Evolutionary conservation across 2,888 invertebrate genomes (phyloP).

Genomic region (Drosophila sordidapex): DNA sequence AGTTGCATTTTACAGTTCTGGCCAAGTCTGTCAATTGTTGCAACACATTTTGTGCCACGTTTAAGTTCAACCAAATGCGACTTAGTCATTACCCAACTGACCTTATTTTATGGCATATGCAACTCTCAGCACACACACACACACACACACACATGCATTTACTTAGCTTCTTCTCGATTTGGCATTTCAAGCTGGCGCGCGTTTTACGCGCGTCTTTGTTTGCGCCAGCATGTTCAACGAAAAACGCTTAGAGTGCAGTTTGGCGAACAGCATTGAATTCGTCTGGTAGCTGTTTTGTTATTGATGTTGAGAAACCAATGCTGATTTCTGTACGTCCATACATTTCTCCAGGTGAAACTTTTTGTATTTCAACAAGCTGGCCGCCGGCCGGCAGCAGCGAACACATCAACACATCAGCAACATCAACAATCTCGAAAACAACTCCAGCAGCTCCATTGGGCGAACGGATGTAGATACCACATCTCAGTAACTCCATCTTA

Average conservation of each 20-base stretch:
- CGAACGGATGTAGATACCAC: slow-evolving; percentile 57
- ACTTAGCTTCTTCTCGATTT: slow-evolving; percentile 32
- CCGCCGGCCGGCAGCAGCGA: slow-evolving; percentile 42
- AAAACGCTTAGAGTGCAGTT: slow-evolving; percentile 41
- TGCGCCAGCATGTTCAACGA: slow-evolving; percentile 18
- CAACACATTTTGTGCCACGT: slow-evolving; percentile 56
- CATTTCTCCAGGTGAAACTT: slow-evolving; percentile 54
- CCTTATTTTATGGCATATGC: slow-evolving; percentile 64
- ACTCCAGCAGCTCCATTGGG: slow-evolving; percentile 22
- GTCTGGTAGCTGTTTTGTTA: slow-evolving; percentile 38
- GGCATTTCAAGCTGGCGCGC: slow-evolving; percentile 44
- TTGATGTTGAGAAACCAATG: slow-evolving; percentile 42
- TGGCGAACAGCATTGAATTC: slow-evolving; percentile 22
- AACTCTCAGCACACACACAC: slow-evolving; percentile 23
- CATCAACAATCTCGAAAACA: slow-evolving; percentile 16
- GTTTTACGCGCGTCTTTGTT: slow-evolving; percentile 40
- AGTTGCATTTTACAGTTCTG: slow-evolving; percentile 51
- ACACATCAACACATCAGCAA: slow-evolving; percentile 40
- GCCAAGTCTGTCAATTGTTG: slow-evolving; percentile 37
- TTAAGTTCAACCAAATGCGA: slow-evolving; percentile 43
- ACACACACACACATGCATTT: not conserved
- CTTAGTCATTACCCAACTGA: slow-evolving; percentile 74
- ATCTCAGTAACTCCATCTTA: slow-evolving; percentile 26
- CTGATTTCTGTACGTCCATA: slow-evolving; percentile 37
- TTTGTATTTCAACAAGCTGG: slow-evolving; percentile 32